These are phyloP conservation scores for Celastrina argiolus DNA, from an alignment of 2,888 invertebrate species.

Conservation along the genomic window DNA sequence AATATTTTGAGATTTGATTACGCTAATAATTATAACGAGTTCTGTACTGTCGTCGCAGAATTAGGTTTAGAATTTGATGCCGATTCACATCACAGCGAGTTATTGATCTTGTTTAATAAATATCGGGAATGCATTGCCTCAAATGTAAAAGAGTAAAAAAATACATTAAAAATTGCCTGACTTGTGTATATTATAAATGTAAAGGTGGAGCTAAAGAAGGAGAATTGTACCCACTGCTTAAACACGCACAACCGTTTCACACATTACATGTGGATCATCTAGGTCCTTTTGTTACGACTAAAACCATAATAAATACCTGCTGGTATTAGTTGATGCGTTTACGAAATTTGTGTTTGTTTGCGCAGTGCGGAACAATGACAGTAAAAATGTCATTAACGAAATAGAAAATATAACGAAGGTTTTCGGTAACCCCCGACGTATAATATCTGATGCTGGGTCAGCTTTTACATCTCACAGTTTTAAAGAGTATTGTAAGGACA, in stretches of 20 bases:
- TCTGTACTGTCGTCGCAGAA: slow-evolving; percentile 24
- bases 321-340: background rate
- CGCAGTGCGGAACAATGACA: too few relatives aligned
- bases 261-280: slow-evolving; percentile 18
- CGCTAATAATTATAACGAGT: slow-evolving; percentile 21
- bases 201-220: slow-evolving; percentile 5
- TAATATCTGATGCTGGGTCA: too few relatives aligned
- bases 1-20: slow-evolving; percentile 29
- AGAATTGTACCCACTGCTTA: background rate
- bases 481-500: too few relatives aligned
- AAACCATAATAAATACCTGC: background rate
- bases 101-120: slow-evolving; percentile 26
- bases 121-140: slow-evolving; percentile 1
- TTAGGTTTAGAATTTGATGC: slow-evolving; percentile 29
- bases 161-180: slow-evolving; percentile 10
- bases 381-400: too few relatives aligned
- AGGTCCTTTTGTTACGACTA: background rate
- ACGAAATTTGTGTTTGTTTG: background rate
- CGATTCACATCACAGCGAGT: slow-evolving; percentile 26
- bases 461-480: too few relatives aligned
- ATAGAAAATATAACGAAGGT: too few relatives aligned
- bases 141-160: background rate
- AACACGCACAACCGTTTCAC: slow-evolving; percentile 8
- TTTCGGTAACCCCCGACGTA: too few relatives aligned
- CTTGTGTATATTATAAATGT: slow-evolving; percentile 15